phyloP scores from a whole-genome alignment of 2,113 vertebrate species.

The Grus americana region DNA sequence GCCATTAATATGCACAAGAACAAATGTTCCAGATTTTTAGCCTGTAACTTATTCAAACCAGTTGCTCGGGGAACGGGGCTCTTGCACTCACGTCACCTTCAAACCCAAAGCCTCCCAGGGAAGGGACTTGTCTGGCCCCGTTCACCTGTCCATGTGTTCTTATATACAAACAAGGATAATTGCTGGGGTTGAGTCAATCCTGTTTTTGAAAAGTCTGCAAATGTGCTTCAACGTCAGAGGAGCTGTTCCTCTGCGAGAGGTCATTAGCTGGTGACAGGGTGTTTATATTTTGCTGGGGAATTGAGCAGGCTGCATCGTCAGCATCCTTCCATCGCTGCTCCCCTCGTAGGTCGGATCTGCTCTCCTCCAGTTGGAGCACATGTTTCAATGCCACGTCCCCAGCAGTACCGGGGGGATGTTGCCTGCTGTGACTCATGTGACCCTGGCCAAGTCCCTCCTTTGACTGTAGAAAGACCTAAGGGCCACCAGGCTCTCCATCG shows the following conservation, averaged over 20 bases:
- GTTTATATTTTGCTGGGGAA: background rate
- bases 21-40: conserved; percentile 1
- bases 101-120: rapidly evolving
- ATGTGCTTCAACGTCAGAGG: background rate
- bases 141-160: rapidly evolving
- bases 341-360: rapidly evolving
- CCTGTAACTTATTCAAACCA: background rate
- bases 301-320: rapidly evolving
- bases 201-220: background rate
- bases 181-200: no score
- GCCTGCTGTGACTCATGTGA: background rate
- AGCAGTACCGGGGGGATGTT: rapidly evolving
- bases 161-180: background rate
- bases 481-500: background rate
- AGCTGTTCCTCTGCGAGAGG: background rate
- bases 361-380: background rate
- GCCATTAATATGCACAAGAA: background rate
- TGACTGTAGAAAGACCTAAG: background rate
- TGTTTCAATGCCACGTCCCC: background rate
- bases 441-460: background rate
- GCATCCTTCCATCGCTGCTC: background rate
- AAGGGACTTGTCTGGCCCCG: background rate
- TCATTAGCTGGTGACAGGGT: background rate
- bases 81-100: background rate
- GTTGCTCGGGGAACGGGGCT: background rate